Conservation (phyloP, 2,113 vertebrate genomes). For the Brachionichthys hirsutus region DNA sequence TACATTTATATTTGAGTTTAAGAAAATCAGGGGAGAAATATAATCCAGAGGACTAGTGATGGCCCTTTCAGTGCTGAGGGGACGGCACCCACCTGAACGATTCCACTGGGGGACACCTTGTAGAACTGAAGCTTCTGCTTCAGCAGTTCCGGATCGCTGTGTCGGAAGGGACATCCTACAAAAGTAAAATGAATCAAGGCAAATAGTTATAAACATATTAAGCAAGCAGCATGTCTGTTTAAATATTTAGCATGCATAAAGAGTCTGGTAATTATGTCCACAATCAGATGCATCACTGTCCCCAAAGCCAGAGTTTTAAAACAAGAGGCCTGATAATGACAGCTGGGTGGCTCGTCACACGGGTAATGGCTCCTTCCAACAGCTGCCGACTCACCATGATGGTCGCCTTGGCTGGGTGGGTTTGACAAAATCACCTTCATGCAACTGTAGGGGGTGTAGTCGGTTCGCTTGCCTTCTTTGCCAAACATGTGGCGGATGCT, state of each 20-base stretch:
- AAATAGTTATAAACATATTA: not conserved
- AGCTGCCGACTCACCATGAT: slow-evolving; percentile 86
- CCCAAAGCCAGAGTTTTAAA: not conserved
- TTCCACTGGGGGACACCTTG: slow-evolving; percentile 83
- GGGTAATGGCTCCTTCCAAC: slow-evolving; percentile 34
- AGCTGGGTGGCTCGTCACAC: slow-evolving; percentile 6
- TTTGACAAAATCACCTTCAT: slow-evolving; percentile 98
- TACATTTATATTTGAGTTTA: not conserved
- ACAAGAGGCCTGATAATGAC: slow-evolving; percentile 2
- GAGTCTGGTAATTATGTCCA: not conserved
- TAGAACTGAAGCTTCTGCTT: slow-evolving; percentile 94
- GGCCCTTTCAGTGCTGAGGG: not conserved
- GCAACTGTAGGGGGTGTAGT: slow-evolving; percentile 98
- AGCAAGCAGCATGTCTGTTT: not conserved
- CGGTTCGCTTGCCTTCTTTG: slow-evolving; percentile 93
- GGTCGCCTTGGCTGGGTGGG: slow-evolving; percentile 91
- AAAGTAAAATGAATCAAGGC: not conserved
- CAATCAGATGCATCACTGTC: not conserved
- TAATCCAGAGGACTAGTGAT: not conserved
- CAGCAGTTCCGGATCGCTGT: slow-evolving; percentile 91
- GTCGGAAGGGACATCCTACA: slow-evolving; percentile 94
- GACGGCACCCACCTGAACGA: slow-evolving; percentile 83
- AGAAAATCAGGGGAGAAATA: not conserved
- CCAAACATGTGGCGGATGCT: slow-evolving; percentile 94
- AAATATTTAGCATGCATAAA: not conserved